These are phyloP conservation scores for Drymonia ruficornis DNA, from an alignment of 2,888 invertebrate species.

Conservation along the genomic window DNA sequence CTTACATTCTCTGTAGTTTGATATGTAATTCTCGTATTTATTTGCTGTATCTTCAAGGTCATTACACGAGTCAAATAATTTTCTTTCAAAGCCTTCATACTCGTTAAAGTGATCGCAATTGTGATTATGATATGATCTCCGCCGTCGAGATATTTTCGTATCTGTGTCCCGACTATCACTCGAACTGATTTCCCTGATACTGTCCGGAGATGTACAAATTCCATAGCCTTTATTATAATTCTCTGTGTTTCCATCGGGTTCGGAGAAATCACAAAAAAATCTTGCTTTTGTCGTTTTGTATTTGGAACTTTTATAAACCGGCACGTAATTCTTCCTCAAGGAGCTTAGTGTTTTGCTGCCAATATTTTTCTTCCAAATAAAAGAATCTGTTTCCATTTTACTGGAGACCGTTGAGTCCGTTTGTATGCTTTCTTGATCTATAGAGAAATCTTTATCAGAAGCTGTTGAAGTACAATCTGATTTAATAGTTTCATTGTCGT, in stretches of 20 bases:
- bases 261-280: conserved; percentile 55
- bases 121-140: conserved; percentile 14
- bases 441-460: conserved; percentile 33
- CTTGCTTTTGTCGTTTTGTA: conserved; percentile 50
- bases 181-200: conserved; percentile 37
- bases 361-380: conserved; percentile 54
- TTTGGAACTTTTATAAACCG: conserved; percentile 53
- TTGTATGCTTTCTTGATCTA: conserved; percentile 36
- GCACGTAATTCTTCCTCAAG: conserved; percentile 43
- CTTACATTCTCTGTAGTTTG: conserved; percentile 36
- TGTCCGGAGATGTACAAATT: conserved; percentile 32
- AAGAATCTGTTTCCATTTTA: conserved; percentile 59
- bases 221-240: conserved; percentile 17
- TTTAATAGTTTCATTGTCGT: conserved; percentile 18
- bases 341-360: conserved; percentile 33
- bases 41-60: conserved; percentile 59
- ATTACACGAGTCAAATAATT: conserved; percentile 63
- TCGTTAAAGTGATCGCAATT: conserved; percentile 27
- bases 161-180: conserved; percentile 40
- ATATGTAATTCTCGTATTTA: conserved; percentile 63
- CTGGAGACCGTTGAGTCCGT: conserved; percentile 61
- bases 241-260: conserved; percentile 37
- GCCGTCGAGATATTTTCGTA: conserved; percentile 22
- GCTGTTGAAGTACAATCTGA: conserved; percentile 22
- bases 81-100: conserved; percentile 54